phyloP scores from a whole-genome alignment of 2,888 invertebrate species.

The Calliphora vomitoria region DNA sequence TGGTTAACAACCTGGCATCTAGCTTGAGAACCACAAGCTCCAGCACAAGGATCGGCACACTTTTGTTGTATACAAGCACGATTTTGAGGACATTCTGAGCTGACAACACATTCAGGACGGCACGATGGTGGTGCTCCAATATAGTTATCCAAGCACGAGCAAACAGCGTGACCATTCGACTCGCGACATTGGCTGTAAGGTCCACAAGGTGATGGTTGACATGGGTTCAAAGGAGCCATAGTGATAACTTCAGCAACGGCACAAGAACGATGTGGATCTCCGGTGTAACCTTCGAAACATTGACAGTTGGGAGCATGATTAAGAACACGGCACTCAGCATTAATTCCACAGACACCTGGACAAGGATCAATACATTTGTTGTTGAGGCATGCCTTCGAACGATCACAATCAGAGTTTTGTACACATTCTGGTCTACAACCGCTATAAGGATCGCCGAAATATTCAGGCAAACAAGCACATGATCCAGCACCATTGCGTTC shows the following conservation, averaged over 20 bases:
- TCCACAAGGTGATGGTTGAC: constrained; percentile 88
- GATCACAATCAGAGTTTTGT: constrained; percentile 90
- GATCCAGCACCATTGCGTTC: constrained; percentile 91
- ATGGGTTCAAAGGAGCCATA: constrained; percentile 85
- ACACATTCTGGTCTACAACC: constrained; percentile 93
- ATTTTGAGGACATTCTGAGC: constrained; percentile 88
- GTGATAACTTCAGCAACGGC: constrained; percentile 80
- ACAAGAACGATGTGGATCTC: constrained; percentile 90
- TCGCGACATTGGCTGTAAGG: constrained; percentile 88
- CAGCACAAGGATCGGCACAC: constrained; percentile 88
- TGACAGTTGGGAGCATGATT: constrained; percentile 92
- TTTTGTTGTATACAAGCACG: constrained; percentile 87
- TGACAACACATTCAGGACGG: constrained; percentile 88
- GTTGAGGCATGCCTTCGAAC: constrained; percentile 90
- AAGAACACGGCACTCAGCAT: constrained; percentile 90
- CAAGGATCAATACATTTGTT: constrained; percentile 93
- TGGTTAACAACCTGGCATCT: constrained; percentile 89
- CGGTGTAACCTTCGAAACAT: constrained; percentile 90
- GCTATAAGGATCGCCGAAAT: constrained; percentile 91
- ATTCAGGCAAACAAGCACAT: constrained; percentile 90
- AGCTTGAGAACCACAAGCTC: constrained; percentile 88
- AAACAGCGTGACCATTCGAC: constrained; percentile 87
- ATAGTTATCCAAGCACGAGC: constrained; percentile 87
- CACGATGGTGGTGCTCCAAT: constrained; percentile 88
- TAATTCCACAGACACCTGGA: constrained; percentile 90